Evolutionary conservation across 2,797 vertebrate genomes (phyloP).

Genomic region (Myripristis jacobus): DNA sequence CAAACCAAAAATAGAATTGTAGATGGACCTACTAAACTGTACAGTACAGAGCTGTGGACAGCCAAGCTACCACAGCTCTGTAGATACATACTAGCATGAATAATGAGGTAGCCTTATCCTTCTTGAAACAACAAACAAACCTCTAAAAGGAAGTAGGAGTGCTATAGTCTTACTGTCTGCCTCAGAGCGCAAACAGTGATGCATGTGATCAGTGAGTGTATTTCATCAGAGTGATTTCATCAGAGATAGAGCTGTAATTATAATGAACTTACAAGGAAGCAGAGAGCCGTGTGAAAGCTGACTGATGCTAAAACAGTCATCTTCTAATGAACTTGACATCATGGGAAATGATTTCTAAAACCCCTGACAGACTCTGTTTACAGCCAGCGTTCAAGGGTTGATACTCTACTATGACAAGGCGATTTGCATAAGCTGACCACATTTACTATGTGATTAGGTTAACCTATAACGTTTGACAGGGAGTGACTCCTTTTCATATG

Average conservation of each 20-base stretch:
- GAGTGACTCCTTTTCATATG: not conserved
- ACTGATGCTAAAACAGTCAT: not conserved
- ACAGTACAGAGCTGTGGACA: no score
- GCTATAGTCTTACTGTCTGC: not conserved
- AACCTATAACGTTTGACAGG: not conserved
- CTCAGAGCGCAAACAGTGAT: not conserved
- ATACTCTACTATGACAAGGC: not conserved
- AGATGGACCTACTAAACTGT: no score
- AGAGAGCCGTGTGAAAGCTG: not conserved
- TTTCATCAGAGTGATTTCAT: no score
- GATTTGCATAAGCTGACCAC: not conserved
- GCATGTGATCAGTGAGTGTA: no score
- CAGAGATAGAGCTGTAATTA: no score
- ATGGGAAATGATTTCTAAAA: not conserved
- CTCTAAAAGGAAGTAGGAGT: not conserved
- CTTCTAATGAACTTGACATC: not conserved
- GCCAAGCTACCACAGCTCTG: no score
- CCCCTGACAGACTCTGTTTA: not conserved
- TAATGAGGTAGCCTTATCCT: no score
- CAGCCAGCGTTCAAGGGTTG: not conserved
- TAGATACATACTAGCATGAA: no score
- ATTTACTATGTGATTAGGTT: not conserved
- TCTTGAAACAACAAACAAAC: no score
- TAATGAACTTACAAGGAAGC: not conserved
- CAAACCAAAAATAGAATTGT: no score